Evolutionary conservation across 2,113 vertebrate species (phyloP), one percentile per base, ranked within the genome.

Genomic region (Emberiza fucata): DNA sequence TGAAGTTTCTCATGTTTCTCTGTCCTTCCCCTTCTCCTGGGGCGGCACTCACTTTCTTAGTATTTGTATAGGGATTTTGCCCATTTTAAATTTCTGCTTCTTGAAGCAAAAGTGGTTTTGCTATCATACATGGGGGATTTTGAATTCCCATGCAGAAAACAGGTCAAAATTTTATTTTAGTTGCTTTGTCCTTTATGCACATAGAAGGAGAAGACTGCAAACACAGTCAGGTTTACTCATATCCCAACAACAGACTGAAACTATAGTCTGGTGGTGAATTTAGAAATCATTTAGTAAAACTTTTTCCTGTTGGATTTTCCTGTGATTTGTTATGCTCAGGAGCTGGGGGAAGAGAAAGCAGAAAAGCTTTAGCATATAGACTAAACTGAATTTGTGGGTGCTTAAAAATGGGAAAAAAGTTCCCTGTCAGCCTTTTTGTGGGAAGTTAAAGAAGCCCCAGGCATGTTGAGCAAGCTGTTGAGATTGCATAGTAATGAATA

Each of bases 401-500:
- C 54, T 59, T 90, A 59, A 90, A 91, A 90, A 73, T 72, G 75
- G 28, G 71, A 5, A 28, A 44, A 85, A 95, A 90, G 68, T 95
- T 95, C 60, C 87, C 79, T 63, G 54, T 95, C 90, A 97, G 88
- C 81, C 51, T 91, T 94, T 94, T 80, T 83, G 71, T 73, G 64
- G 92, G 85, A 94, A 96, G 91, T 70, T 81, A 86, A 66, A 95
- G 89, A 90, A 95, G 72, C 68, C 66, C 40, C 45, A 88, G 85
- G 86, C 87, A 88, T 68, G 75, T 71, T 88, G 70, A 96, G 22
- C 79, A 88, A 93, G 81, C 81, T 95, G 75, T 56, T 90, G 87
- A 83, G 90, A 70, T 94, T 73, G 59, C 13, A 0, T 76, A 63
- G 73, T 31, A 68, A 94, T 95, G 91, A 95, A 92, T 96, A 95